Base-by-base conservation (phyloP, 2,113 vertebrate genomes). In the Parotia lawesii region DNA sequence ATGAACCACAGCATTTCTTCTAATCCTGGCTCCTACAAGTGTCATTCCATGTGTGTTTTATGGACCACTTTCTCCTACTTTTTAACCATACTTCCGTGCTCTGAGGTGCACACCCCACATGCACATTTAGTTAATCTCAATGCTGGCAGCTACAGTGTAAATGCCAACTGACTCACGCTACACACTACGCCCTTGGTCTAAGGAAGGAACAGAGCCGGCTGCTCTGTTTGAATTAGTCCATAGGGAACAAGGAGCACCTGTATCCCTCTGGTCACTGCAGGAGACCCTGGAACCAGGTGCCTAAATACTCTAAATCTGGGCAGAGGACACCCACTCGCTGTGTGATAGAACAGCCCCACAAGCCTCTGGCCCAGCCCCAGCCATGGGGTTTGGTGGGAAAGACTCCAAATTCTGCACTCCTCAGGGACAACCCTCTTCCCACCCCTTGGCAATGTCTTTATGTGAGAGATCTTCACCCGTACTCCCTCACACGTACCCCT, bases 271-370 rank as follows among this genome's bases (percentile, higher is more conserved):
- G 29, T 38, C 64, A 21, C 37, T 47, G 20, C 37, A 47, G 8
- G 23, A 31, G 6, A 3, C 15, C 51, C 25, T 47, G 15, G 24
- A 40, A 45, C 1, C 73, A n/a, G 42, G 13, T 25, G 23, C 9
- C 8, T 19, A 6, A 40, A 23, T 5, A 5, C 20, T 13, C 48
- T 48, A 37, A 57, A 21, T 27, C 8, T n/a, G 47, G 47, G 53
- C 42, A 27, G 23, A 18, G 66, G 37, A 23, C 25, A 14, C 9
- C 9, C 0, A 1, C 24, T 50, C 0, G 0, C 21, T 27, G 28
- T 15, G 48, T 51, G 42, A 62, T 33, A 35, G 45, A 42, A 19
- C 35, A 76, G 22, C 10, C 31, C 11, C 42, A 19, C 12, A 14
- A 2, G 5, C 7, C 24, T 20, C 40, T 38, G 37, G 24, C 37